Evolutionary conservation across 2,113 vertebrate species (phyloP).

Genomic region (Ovis aries): DNA sequence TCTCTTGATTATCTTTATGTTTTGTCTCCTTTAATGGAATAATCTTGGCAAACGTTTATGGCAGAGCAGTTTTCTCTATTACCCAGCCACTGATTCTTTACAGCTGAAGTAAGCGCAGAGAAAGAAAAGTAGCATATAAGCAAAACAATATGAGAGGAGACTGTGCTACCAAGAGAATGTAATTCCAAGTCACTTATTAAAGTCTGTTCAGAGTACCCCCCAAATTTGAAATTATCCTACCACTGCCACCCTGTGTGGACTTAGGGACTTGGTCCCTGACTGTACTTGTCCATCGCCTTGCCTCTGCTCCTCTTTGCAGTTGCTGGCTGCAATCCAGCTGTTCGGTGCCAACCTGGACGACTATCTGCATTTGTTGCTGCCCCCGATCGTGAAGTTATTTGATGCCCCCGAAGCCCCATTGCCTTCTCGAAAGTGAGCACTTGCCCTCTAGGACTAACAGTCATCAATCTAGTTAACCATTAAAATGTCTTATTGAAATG

Average conservation of each 20-base stretch:
- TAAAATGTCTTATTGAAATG: not conserved
- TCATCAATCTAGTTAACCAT: not conserved
- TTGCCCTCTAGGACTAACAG: not conserved
- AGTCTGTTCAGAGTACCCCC: not conserved
- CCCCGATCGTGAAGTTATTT: constrained; percentile 97
- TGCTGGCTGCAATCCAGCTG: constrained; percentile 95
- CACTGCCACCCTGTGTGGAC: fast-evolving
- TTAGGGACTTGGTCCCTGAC: not conserved
- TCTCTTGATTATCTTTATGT: not conserved
- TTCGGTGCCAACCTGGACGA: constrained; percentile 98
- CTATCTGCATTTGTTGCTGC: constrained; percentile 95
- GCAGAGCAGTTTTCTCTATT: not conserved
- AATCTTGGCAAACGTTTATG: not conserved
- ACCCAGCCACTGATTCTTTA: not conserved
- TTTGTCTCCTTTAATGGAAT: not conserved
- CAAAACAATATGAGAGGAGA: not conserved
- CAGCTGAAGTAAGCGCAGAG: not conserved
- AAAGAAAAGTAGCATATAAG: not conserved
- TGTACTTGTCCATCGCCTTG: fast-evolving
- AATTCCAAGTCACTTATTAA: not conserved
- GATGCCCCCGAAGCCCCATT: constrained; percentile 93
- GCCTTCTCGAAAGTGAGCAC: constrained; percentile 91
- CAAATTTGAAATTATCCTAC: not conserved
- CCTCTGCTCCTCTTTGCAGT: constrained; percentile 76
- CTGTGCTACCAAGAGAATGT: not conserved